Evolutionary conservation across 2,113 vertebrate genomes (phyloP).

Genomic region (Paralichthys olivaceus): DNA sequence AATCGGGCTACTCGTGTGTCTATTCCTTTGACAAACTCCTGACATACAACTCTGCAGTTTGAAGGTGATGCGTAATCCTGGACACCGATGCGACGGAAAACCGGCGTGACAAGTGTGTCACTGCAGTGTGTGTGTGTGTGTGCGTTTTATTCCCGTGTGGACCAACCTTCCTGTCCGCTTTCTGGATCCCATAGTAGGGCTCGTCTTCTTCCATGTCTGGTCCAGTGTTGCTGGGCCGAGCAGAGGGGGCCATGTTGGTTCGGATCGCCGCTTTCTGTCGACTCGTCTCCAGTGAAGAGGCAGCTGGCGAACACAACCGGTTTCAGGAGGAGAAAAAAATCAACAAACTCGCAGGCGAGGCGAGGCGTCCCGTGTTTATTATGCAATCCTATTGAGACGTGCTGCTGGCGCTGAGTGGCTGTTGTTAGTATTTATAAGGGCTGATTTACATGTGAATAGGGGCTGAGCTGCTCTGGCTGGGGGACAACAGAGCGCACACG

Average conservation of each 20-base stretch:
- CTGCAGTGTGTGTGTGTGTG: background rate
- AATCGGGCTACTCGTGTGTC: too few species aligned
- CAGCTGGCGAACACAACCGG: constrained; percentile 67
- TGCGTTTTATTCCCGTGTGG: background rate
- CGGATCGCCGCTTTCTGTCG: constrained; percentile 39
- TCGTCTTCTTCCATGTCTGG: constrained; percentile 77
- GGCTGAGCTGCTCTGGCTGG: constrained; percentile 68
- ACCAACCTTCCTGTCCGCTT: constrained; percentile 84
- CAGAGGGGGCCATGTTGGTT: constrained; percentile 84
- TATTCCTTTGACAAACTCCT: background rate
- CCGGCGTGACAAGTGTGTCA: constrained; percentile 39
- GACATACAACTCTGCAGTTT: background rate
- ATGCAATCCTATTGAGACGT: constrained; percentile 62
- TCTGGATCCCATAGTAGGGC: constrained; percentile 71
- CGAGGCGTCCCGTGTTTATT: constrained; percentile 67
- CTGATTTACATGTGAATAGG: constrained; percentile 86
- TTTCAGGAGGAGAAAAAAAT: constrained; percentile 31
- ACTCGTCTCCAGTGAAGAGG: constrained; percentile 27
- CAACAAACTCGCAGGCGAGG: constrained; percentile 47
- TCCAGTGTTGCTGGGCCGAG: constrained; percentile 68
- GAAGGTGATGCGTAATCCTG: background rate
- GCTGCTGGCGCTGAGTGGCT: constrained; percentile 69
- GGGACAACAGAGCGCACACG: constrained; percentile 75
- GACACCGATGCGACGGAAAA: background rate
- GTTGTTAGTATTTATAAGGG: constrained; percentile 81